These are phyloP conservation scores for Emys orbicularis DNA, from an alignment of 2,797 vertebrate genomes.

Conservation along the genomic window DNA sequence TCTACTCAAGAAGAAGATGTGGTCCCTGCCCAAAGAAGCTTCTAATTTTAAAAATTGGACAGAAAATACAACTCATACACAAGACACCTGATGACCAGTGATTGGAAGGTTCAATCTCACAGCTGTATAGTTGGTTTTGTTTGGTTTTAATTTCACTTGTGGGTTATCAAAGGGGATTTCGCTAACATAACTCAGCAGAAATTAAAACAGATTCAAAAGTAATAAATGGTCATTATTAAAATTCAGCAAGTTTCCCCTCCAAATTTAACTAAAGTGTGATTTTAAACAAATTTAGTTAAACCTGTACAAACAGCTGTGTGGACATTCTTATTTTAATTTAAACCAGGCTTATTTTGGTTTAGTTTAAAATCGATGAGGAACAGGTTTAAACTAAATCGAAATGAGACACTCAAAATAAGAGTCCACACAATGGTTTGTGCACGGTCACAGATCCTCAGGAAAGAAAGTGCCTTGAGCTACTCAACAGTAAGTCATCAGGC, in stretches of 20 bases:
- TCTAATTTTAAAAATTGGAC: background rate
- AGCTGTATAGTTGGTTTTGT: background rate
- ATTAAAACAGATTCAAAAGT: background rate
- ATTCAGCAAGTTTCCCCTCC: fast-evolving
- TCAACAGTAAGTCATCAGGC: background rate
- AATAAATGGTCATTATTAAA: background rate
- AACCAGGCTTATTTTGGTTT: background rate
- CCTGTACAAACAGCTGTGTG: background rate
- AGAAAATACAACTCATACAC: background rate
- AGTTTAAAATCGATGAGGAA: background rate
- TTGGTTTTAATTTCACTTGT: background rate
- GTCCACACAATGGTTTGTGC: background rate
- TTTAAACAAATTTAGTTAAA: background rate
- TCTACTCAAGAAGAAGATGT: background rate
- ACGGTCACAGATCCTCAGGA: background rate
- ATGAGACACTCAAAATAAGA: background rate
- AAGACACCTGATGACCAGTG: background rate
- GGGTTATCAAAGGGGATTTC: background rate
- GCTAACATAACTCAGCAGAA: background rate
- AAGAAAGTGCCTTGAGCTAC: background rate
- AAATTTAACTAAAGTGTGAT: background rate
- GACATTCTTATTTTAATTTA: background rate
- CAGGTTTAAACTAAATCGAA: background rate
- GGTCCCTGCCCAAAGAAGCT: background rate
- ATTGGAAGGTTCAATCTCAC: background rate